phyloP scores from a whole-genome alignment of 2,113 vertebrate species.

The Protobothrops mucrosquamatus region DNA sequence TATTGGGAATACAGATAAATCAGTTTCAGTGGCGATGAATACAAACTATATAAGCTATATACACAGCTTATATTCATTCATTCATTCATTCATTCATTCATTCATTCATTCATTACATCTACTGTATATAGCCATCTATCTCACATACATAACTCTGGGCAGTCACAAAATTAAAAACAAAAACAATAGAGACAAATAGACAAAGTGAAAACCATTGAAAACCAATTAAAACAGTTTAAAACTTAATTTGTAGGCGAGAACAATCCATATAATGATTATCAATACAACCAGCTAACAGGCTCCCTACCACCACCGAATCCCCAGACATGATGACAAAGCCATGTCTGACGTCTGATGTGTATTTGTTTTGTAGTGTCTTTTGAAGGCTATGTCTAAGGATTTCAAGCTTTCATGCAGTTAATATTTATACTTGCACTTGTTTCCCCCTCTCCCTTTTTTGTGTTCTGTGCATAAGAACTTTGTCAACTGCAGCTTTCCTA shows the following conservation, averaged over 20 bases:
- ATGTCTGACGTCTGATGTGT: background rate
- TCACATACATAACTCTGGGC: background rate
- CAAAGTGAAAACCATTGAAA: background rate
- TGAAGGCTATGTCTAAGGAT: background rate
- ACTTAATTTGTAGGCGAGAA: background rate
- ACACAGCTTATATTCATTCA: background rate
- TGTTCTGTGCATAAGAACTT: background rate
- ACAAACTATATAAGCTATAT: background rate
- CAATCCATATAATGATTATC: background rate
- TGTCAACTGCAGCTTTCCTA: background rate
- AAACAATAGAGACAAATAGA: background rate
- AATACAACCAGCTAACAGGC: background rate
- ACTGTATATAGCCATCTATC: background rate
- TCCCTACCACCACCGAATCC: background rate
- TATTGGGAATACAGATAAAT: background rate
- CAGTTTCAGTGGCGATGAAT: background rate
- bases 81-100: too few species aligned
- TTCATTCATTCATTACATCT: background rate
- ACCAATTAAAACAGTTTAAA: background rate
- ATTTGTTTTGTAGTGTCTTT: background rate
- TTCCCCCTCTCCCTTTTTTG: background rate
- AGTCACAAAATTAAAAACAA: background rate
- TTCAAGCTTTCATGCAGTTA: background rate
- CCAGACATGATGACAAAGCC: background rate
- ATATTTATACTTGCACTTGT: background rate